Evolutionary conservation across 2,888 invertebrate genomes (phyloP).

Genomic region (Lutraria lutraria): DNA sequence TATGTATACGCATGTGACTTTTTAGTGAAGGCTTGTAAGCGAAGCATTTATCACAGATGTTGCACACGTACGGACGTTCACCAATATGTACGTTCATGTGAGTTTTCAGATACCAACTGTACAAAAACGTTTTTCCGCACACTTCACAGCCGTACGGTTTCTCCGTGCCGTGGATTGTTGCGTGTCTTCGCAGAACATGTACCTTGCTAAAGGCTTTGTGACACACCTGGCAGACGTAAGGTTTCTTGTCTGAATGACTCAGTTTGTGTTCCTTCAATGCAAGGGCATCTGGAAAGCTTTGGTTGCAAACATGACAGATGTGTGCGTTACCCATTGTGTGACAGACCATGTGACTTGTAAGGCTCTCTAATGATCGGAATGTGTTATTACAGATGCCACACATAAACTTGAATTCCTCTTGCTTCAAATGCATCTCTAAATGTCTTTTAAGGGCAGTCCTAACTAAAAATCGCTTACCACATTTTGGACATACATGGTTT

Average conservation of each 20-base stretch:
- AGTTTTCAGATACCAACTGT: conserved; percentile 43
- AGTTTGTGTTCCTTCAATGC: conserved; percentile 48
- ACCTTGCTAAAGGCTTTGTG: conserved; percentile 25
- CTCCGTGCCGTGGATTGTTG: conserved; percentile 17
- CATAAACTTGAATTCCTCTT: conserved; percentile 13
- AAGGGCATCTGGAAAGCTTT: conserved; percentile 43
- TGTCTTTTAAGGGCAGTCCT: conserved; percentile 23
- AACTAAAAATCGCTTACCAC: conserved; percentile 32
- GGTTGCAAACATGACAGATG: conserved; percentile 62
- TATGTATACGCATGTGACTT: conserved; percentile 34
- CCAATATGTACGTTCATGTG: conserved; percentile 45
- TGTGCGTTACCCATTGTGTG: conserved; percentile 36
- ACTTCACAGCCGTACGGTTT: conserved; percentile 27
- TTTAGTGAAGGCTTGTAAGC: conserved; percentile 17
- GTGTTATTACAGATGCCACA: conserved; percentile 38
- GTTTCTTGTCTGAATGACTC: conserved; percentile 42
- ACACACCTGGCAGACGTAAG: conserved; percentile 30
- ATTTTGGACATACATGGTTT: conserved; percentile 28
- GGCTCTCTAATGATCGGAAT: not conserved
- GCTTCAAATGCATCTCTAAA: not conserved
- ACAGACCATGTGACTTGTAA: conserved; percentile 26
- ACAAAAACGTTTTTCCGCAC: conserved; percentile 32
- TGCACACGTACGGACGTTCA: not conserved
- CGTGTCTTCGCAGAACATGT: conserved; percentile 29
- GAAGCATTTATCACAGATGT: conserved; percentile 25